These are phyloP conservation scores for Tetramorium parvispinum DNA, from an alignment of 1,140 invertebrate genomes.

Conservation along the genomic window DNA sequence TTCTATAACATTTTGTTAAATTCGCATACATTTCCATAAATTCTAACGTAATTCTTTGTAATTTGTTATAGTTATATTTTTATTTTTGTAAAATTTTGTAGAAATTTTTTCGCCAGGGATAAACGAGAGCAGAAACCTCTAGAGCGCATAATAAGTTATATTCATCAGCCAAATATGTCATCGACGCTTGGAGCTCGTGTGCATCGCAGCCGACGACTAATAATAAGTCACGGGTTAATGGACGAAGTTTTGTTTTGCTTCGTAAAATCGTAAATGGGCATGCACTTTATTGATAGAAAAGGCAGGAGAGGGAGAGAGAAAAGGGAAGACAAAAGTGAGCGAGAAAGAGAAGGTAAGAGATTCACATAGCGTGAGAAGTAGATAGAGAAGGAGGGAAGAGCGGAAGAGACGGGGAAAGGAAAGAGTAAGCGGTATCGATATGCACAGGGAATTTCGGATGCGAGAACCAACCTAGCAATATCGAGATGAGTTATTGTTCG, in stretches of 20 bases:
- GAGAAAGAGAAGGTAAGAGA: not conserved
- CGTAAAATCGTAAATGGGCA: conserved; percentile 65
- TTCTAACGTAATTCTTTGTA: no score
- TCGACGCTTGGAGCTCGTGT: conserved; percentile 44
- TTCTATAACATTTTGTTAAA: no score
- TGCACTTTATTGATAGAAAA: conserved; percentile 65
- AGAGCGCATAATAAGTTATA: conserved; percentile 61
- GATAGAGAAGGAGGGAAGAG: not conserved
- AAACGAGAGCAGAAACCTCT: no score
- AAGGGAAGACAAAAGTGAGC: not conserved
- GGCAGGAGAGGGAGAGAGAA: not conserved
- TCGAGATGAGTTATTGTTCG: conserved; percentile 82
- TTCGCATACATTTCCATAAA: no score
- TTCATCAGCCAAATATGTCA: conserved; percentile 50
- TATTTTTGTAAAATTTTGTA: no score
- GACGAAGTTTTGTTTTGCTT: conserved; percentile 67
- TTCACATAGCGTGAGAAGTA: not conserved
- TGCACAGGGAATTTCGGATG: conserved; percentile 62
- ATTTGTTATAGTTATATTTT: no score
- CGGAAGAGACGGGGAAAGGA: not conserved
- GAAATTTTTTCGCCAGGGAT: no score
- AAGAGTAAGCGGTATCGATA: conserved; percentile 59
- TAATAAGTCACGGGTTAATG: conserved; percentile 71
- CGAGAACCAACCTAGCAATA: conserved; percentile 76
- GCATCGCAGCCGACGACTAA: conserved; percentile 49